phyloP scores from a whole-genome alignment of 1,140 invertebrate species.

The Drosophila murphyi region DNA sequence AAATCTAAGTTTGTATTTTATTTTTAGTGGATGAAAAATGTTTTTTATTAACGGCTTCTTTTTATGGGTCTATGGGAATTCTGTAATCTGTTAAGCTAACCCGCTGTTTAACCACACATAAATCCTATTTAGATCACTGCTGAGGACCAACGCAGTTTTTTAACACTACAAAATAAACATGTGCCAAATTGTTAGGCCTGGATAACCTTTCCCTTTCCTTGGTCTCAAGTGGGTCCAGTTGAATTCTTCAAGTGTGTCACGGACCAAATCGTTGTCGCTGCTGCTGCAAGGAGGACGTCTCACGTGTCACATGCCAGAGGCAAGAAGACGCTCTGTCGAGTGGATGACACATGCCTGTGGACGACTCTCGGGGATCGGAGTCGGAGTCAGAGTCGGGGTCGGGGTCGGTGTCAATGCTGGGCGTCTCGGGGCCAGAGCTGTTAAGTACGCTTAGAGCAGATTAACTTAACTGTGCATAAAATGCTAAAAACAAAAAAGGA shows the following conservation, averaged over 20 bases:
- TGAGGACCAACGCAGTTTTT: slow-evolving; percentile 62
- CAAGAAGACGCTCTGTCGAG: slow-evolving; percentile 38
- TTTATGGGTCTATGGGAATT: too few relatives aligned
- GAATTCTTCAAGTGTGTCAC: slow-evolving; percentile 51
- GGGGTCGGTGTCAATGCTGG: not conserved
- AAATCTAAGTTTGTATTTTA: too few relatives aligned
- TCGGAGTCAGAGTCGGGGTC: not conserved
- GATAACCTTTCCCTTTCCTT: slow-evolving; percentile 19
- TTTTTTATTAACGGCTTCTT: too few relatives aligned
- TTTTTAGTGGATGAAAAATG: too few relatives aligned
- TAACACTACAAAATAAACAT: slow-evolving; percentile 45
- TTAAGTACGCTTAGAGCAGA: slow-evolving; percentile 76
- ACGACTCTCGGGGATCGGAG: slow-evolving; percentile 17
- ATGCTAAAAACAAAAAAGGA: slow-evolving; percentile 67
- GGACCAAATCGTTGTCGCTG: slow-evolving; percentile 45
- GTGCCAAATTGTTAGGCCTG: slow-evolving; percentile 50
- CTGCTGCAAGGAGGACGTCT: slow-evolving; percentile 42
- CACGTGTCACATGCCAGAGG: slow-evolving; percentile 66
- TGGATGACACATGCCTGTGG: slow-evolving; percentile 77
- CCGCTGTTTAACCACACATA: not conserved
- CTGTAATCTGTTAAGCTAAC: not conserved
- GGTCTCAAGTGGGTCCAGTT: slow-evolving; percentile 54
- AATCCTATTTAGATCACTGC: not conserved
- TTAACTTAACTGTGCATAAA: slow-evolving; percentile 82
- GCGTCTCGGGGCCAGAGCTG: slow-evolving; percentile 40